Conservation (phyloP, 2,113 vertebrate genomes). For the Turnix velox region DNA sequence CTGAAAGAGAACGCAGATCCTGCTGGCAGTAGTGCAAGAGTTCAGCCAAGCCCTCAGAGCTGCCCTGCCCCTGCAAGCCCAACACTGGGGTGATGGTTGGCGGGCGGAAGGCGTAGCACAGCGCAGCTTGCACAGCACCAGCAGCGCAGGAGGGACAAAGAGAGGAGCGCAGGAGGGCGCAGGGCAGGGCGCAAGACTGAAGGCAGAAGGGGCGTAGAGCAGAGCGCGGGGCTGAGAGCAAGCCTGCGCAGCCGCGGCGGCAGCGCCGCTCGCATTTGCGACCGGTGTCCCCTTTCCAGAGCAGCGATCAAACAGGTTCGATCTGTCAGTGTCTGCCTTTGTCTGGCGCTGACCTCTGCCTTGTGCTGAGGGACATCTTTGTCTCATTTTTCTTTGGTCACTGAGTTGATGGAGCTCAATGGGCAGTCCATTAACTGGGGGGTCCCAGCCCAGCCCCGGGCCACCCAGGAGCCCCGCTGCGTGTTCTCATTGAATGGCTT, state of each 20-base stretch:
- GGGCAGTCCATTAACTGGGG: conserved; percentile 80
- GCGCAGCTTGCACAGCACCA: too few species aligned
- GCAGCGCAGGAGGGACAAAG: too few species aligned
- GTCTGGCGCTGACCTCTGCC: conserved; percentile 70
- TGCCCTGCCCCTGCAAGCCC: accelerated
- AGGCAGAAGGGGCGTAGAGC: too few species aligned
- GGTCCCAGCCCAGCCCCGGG: conserved; percentile 69
- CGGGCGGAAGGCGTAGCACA: accelerated
- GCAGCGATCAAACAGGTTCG: conserved; percentile 62
- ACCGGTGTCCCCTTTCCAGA: conserved; percentile 16
- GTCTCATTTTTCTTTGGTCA: conserved; percentile 83
- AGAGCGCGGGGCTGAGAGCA: accelerated
- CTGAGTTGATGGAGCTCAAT: conserved; percentile 82
- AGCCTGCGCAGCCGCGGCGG: accelerated
- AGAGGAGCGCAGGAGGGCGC: too few species aligned
- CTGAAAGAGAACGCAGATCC: not conserved
- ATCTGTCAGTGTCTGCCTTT: conserved; percentile 70
- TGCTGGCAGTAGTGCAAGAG: not conserved
- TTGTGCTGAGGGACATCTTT: conserved; percentile 76
- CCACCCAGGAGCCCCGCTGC: conserved; percentile 78
- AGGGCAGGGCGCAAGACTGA: too few species aligned
- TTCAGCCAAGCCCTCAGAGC: not conserved
- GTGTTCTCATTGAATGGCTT: conserved; percentile 77
- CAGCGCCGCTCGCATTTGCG: not conserved
- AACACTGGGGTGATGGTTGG: not conserved